Evolutionary conservation across 2,888 invertebrate species (phyloP).

Genomic region (Spicauda simplicius): DNA sequence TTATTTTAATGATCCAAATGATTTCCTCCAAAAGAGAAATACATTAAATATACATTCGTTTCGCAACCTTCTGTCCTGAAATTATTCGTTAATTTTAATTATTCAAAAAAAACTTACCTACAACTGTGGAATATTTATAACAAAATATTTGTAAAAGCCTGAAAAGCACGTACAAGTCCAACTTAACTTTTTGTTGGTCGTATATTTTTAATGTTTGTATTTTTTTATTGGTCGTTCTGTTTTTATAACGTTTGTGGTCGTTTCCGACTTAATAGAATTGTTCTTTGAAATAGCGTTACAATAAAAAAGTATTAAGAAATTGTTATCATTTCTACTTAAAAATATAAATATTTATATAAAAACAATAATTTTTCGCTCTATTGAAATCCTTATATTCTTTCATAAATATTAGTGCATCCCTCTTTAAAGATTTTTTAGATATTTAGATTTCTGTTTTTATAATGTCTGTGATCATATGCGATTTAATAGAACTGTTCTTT

Average conservation of each 20-base stretch:
- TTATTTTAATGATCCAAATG: no score
- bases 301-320: not conserved
- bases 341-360: not conserved
- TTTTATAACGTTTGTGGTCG: slow-evolving; percentile 2
- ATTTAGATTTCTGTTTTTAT: not conserved
- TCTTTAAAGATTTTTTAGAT: not conserved
- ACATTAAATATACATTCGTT: no score
- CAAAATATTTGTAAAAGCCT: not conserved
- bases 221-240: not conserved
- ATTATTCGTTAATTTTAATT: no score
- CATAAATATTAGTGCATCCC: not conserved
- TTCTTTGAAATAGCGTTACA: not conserved
- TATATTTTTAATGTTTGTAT: not conserved
- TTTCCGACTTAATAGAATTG: not conserved
- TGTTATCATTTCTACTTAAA: not conserved
- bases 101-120: no score
- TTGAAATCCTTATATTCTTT: not conserved
- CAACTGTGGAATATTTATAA: no score
- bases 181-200: not conserved
- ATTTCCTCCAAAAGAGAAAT: no score
- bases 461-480: not conserved
- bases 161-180: not conserved
- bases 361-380: not conserved
- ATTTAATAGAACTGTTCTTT: not conserved
- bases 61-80: no score